Base-by-base conservation (phyloP, 2,888 invertebrate genomes). In the Callyntrura sp. region DNA sequence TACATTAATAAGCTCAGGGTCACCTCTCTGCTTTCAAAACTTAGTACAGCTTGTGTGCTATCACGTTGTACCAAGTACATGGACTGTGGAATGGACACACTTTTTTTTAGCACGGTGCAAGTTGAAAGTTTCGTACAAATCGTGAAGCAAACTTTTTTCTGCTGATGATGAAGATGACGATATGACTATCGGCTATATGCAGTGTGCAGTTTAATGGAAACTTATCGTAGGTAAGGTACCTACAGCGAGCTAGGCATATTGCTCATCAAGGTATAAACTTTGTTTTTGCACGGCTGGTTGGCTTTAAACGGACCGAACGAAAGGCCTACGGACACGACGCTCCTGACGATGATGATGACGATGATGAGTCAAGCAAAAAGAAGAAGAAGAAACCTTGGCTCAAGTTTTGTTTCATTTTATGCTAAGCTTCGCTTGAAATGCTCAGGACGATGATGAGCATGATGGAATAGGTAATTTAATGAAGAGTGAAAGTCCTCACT, bases 401-500 rank as follows among this genome's bases (percentile, higher is more conserved):
- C 9, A 45, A 70, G 70, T 70, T 25, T 28, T 6, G n/a, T n/a
- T n/a, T n/a, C n/a, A n/a, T 35, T 68, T 35, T 5, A 43, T 9
- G n/a, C 3, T 43, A 45, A 70, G 14, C 28, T n/a, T 12, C 25
- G 68, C 68, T 68, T 68, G 68, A 70, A 17, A 5, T 43, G 20
- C 35, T 25, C n/a, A n/a, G n/a, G n/a, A n/a, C n/a, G n/a, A n/a
- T n/a, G 65, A 14, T 17, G 20, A 23, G 12, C 8, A 65, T 25
- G 28, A 28, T 28, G 25, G 65, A 1, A 65, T 25, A 14, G 11
- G n/a, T 6, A n/a, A 14, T 2, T n/a, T 65, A 43, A 43, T 70
- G 17, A 70, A 70, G 70, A 70, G 70, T 70, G 70, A 70, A 70
- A 70, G 70, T 70, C 0, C 28, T 65, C 65, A n/a, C n/a, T n/a